Evolutionary conservation across 2,888 invertebrate species (phyloP).

Genomic region (Drosophila subquinaria): DNA sequence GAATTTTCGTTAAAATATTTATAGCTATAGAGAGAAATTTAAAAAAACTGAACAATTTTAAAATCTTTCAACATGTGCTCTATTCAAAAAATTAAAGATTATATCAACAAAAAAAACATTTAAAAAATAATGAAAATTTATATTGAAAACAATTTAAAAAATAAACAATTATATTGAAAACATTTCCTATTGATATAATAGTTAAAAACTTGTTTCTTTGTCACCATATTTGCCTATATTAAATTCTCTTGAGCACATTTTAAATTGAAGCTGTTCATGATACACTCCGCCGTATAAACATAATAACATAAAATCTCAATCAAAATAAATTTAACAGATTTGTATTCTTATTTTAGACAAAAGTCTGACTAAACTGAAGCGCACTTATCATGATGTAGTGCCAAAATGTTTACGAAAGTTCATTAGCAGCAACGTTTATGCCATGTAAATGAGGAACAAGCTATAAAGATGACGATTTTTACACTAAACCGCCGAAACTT

Average conservation of each 20-base stretch:
- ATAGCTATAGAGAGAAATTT: too few species aligned
- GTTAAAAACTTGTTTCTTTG: background rate
- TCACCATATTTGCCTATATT: background rate
- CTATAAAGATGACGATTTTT: too few species aligned
- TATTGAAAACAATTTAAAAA: too few species aligned
- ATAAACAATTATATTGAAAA: background rate
- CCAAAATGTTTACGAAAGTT: background rate
- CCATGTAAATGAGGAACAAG: too few species aligned
- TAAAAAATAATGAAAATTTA: too few species aligned
- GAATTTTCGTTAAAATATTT: too few species aligned
- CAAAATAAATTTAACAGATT: background rate
- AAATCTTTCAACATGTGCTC: background rate
- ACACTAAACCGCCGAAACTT: too few species aligned
- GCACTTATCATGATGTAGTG: background rate
- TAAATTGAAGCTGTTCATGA: background rate
- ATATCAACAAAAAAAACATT: background rate
- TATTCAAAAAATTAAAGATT: background rate
- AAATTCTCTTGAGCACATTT: background rate
- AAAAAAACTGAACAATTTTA: too few species aligned
- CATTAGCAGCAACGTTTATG: background rate
- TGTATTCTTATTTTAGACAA: background rate
- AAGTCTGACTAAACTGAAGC: background rate
- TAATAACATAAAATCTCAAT: background rate
- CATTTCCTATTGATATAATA: background rate
- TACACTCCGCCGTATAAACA: background rate